Percentiles rank a stretch among this genome's conserved stretches.
Conservation (phyloP, 2,797 vertebrate genomes). For the Zenarchopterus dispar region DNA sequence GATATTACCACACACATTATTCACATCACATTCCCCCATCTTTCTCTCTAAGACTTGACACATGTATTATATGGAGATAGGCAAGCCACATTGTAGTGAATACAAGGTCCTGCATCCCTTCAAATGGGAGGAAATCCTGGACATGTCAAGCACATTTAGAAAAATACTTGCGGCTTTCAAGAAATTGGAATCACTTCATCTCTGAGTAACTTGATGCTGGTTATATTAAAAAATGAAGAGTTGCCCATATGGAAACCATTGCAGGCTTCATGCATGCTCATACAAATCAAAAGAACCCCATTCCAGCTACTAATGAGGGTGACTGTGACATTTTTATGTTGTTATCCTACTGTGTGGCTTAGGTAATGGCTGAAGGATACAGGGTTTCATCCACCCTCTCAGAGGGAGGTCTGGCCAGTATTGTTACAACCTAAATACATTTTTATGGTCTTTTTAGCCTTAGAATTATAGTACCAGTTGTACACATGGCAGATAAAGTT, state of each 20-base stretch:
- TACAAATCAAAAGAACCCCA: conserved; percentile 66
- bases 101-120: conserved; percentile 65
- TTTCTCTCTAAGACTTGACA: conserved; percentile 35
- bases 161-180: conserved; percentile 81
- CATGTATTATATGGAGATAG: conserved; percentile 38
- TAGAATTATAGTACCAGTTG: conserved; percentile 63
- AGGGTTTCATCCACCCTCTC: conserved; percentile 58
- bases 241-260: conserved; percentile 82
- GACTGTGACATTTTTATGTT: conserved; percentile 77
- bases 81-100: conserved; percentile 68
- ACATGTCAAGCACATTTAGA: conserved; percentile 81
- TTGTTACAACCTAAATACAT: conserved; percentile 72
- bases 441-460: conserved; percentile 60
- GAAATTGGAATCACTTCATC: conserved; percentile 80
- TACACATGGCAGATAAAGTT: conserved; percentile 62
- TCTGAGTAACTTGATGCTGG: conserved; percentile 73
- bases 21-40: conserved; percentile 38
- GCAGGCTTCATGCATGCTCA: conserved; percentile 49
- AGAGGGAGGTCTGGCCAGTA: conserved; percentile 53
- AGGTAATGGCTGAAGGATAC: conserved; percentile 68
- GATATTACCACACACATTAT: conserved; percentile 44
- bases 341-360: conserved; percentile 79
- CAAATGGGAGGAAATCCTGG: conserved; percentile 81
- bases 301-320: conserved; percentile 76
- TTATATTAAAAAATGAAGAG: conserved; percentile 76